Percentiles rank a stretch among this genome's conserved stretches.
phyloP scores from a whole-genome alignment of 2,113 vertebrate species.

The Oncorhynchus tshawytscha region DNA sequence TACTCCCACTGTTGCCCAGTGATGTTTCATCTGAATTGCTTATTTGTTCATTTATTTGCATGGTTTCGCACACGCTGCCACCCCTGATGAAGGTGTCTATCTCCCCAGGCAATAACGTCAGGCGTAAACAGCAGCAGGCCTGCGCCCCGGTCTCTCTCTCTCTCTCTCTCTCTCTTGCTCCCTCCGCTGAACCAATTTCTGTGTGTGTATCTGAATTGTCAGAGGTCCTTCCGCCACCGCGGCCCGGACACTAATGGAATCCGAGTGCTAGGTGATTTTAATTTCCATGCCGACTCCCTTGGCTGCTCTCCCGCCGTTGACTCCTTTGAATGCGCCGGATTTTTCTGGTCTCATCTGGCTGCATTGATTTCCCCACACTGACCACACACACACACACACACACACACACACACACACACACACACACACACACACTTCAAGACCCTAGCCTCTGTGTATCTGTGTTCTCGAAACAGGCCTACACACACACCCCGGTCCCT shows the following conservation, averaged over 20 bases:
- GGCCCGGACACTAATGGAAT: slow-evolving; percentile 74
- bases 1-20: slow-evolving; percentile 58
- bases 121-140: slow-evolving; percentile 60
- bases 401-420: background rate
- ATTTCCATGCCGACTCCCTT: slow-evolving; percentile 79
- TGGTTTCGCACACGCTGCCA: slow-evolving; percentile 66
- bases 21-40: slow-evolving; percentile 71
- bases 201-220: slow-evolving; percentile 73
- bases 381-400: background rate
- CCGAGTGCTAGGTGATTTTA: slow-evolving; percentile 77
- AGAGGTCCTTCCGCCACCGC: slow-evolving; percentile 72
- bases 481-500: slow-evolving; percentile 7
- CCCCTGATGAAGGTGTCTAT: slow-evolving; percentile 73
- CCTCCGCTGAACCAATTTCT: slow-evolving; percentile 75
- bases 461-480: background rate
- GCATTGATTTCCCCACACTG: slow-evolving; percentile 67
- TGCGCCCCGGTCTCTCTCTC: slow-evolving; percentile 43
- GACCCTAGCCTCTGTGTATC: slow-evolving; percentile 16
- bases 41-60: slow-evolving; percentile 78
- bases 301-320: slow-evolving; percentile 72
- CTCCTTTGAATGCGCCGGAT: slow-evolving; percentile 74
- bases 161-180: slow-evolving; percentile 28
- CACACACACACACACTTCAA: background rate
- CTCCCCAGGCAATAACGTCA: slow-evolving; percentile 66
- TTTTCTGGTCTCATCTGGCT: slow-evolving; percentile 77